Conservation (phyloP, 2,797 vertebrate species). For the Malurus splendens region DNA sequence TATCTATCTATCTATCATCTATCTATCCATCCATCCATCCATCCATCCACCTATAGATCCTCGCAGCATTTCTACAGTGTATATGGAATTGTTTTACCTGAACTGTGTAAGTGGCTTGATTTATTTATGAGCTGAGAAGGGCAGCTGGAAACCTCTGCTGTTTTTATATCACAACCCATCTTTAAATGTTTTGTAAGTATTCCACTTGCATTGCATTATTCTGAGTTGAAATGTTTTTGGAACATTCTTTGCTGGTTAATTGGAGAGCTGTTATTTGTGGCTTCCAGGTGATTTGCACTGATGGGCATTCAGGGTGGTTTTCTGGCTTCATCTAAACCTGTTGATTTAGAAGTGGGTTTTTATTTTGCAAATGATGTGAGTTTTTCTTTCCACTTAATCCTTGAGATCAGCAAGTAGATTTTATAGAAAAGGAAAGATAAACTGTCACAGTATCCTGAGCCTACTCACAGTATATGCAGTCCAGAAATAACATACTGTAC, state of each 20-base stretch:
- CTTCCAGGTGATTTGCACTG: neutral
- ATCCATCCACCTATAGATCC: neutral
- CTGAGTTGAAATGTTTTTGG: neutral
- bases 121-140: neutral
- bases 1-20: neutral
- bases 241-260: neutral
- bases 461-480: neutral
- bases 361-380: neutral
- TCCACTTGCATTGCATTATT: neutral
- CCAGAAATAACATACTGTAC: slow-evolving; percentile 27
- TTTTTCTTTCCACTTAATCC: slow-evolving; percentile 25
- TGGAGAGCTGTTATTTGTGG: neutral
- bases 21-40: neutral
- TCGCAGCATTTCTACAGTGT: neutral
- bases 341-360: neutral
- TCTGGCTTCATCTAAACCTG: neutral
- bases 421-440: slow-evolving; percentile 2
- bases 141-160: neutral
- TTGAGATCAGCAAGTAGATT: neutral
- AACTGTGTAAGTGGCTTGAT: neutral
- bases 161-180: neutral
- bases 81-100: neutral
- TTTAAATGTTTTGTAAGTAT: neutral
- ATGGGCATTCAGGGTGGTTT: neutral
- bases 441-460: neutral